Evolutionary conservation across 2,888 invertebrate genomes (phyloP), one percentile per base, ranked within the genome.

Genomic region (Zele albiditarsus): DNA sequence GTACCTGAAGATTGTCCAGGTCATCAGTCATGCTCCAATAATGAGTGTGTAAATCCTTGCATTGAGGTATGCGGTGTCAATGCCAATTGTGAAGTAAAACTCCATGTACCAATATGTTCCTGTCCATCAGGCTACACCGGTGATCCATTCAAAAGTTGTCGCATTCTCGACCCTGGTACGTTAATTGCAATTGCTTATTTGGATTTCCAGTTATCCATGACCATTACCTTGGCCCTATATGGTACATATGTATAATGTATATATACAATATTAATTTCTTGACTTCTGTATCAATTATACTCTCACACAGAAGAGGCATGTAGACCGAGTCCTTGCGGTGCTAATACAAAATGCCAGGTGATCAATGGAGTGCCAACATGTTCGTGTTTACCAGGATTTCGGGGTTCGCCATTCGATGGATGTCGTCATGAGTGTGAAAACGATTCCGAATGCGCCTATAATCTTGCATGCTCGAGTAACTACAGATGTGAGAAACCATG

Each of bases 361-460:
- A 90, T 93, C 60, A 94, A 94, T 86, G 93, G 93, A 80, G 93
- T 94, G 23, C 95, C 96, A 0, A 94, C 94, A 12, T 97, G 97
- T 85, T 94, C 94, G 68, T 97, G 96, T 83, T 89, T 94, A 67
- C 93, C 94, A 57, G 94, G 96, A 84, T 95, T 91, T 90, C 89
- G 93, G 90, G 96, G 96, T 62, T 94, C 95, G 79, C 95, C 96
- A 12, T 86, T 95, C 67, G 88, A 90, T 31, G 96, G 96, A 1
- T 97, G 96, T 84, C 92, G 94, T 14, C 96, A 95, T 85, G 96
- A 96, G 89, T 96, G 96, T 84, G 96, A 96, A 74, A 92, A 92
- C 10, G 95, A 96, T 85, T 90, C 91, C 31, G 96, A 96, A 82
- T 96, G 96, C 84, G 91, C 93, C 1, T 88, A 91, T 23, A 92